These are phyloP conservation scores for Sphaeramia orbicularis DNA, from an alignment of 2,797 vertebrate genomes.

Conservation along the genomic window DNA sequence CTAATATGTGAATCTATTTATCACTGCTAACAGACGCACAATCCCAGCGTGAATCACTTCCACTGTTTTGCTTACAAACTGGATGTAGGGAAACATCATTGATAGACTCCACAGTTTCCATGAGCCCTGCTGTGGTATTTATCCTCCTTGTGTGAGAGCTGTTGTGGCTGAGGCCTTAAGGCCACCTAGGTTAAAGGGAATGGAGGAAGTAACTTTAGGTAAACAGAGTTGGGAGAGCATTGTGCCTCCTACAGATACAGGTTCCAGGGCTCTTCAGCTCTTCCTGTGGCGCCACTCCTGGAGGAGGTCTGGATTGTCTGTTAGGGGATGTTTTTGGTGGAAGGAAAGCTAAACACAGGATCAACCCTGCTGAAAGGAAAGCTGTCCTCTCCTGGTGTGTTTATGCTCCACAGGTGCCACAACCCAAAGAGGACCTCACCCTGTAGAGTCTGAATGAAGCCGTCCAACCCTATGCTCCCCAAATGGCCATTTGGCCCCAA, in stretches of 20 bases:
- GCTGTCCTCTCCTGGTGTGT: conserved; percentile 69
- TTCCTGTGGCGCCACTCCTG: conserved; percentile 72
- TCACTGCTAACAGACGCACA: conserved; percentile 37
- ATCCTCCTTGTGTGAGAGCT: conserved; percentile 52
- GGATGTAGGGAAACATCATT: conserved; percentile 47
- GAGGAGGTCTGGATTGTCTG: conserved; percentile 78
- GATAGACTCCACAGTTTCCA: conserved; percentile 48
- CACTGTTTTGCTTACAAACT: conserved; percentile 61
- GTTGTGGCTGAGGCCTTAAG: conserved; percentile 53
- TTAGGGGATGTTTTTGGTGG: conserved; percentile 78
- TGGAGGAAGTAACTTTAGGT: conserved; percentile 74
- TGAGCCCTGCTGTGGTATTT: conserved; percentile 51
- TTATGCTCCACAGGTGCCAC: conserved; percentile 77
- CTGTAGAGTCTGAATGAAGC: conserved; percentile 44
- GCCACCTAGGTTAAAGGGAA: conserved; percentile 66
- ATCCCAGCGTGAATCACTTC: conserved; percentile 48
- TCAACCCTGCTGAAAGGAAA: conserved; percentile 71
- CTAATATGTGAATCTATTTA: conserved; percentile 61
- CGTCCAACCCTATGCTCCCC: conserved; percentile 20
- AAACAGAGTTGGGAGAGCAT: conserved; percentile 77
- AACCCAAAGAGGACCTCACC: conserved; percentile 60
- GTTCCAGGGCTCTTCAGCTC: conserved; percentile 66
- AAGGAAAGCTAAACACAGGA: conserved; percentile 78
- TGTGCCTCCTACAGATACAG: conserved; percentile 70
- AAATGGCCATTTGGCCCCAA: conserved; percentile 39